Conservation (phyloP, 2,888 invertebrate species). For the Schrankia costaestrigalis region DNA sequence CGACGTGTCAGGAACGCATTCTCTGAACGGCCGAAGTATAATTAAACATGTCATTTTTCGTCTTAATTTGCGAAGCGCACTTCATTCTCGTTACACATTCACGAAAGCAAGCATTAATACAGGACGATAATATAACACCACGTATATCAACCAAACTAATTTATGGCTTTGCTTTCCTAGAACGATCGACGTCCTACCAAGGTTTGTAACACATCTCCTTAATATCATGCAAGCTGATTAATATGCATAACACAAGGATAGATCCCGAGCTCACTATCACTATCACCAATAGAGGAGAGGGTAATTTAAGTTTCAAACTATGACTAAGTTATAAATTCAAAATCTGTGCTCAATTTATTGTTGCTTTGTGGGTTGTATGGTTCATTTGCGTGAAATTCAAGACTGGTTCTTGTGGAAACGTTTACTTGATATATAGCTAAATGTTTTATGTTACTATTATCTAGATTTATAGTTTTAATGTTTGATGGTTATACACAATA, state of each 20-base stretch:
- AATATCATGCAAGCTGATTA: slow-evolving; percentile 64
- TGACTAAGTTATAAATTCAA: slow-evolving; percentile 70
- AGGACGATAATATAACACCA: slow-evolving; percentile 6
- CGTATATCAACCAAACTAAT: slow-evolving; percentile 23
- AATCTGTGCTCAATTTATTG: slow-evolving; percentile 62
- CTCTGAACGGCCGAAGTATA: too few species aligned
- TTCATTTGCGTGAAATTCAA: not conserved
- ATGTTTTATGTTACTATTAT: too few species aligned
- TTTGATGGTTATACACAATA: too few species aligned
- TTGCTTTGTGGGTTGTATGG: slow-evolving; percentile 17
- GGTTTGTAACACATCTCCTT: slow-evolving; percentile 43
- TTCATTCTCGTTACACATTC: too few species aligned
- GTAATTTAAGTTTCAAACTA: slow-evolving; percentile 65
- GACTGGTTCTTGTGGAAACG: not conserved
- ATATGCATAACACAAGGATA: slow-evolving; percentile 69
- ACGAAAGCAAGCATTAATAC: too few species aligned
- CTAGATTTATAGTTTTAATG: too few species aligned
- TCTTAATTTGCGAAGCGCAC: too few species aligned
- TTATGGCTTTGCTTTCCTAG: slow-evolving; percentile 35
- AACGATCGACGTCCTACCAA: slow-evolving; percentile 22
- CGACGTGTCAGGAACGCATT: too few species aligned
- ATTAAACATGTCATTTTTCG: too few species aligned
- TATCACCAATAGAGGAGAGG: slow-evolving; percentile 53
- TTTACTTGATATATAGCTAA: not conserved
- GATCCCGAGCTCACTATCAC: slow-evolving; percentile 53